Conservation (phyloP, 2,113 vertebrate species). For the Ameiurus melas region DNA sequence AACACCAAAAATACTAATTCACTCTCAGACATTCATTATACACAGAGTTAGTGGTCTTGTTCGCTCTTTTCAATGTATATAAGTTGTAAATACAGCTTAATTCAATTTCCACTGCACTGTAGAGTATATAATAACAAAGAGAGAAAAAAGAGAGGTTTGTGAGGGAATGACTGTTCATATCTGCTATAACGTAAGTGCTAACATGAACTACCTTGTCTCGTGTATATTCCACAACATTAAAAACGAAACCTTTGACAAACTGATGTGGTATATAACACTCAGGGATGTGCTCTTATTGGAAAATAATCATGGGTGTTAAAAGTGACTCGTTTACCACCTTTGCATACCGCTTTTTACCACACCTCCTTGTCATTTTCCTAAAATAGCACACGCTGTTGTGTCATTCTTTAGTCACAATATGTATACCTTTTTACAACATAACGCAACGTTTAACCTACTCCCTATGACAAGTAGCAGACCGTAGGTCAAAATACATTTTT, state of each 20-base stretch:
- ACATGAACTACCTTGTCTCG: not conserved
- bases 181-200: not conserved
- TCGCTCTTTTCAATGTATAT: not conserved
- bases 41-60: not conserved
- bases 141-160: not conserved
- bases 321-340: not conserved
- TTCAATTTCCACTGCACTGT: not conserved
- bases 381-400: not conserved
- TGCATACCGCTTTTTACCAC: no score
- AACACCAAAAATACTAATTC: not conserved
- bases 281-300: not conserved
- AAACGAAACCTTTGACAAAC: not conserved
- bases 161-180: not conserved
- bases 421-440: no score
- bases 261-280: not conserved
- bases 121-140: not conserved
- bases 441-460: not conserved
- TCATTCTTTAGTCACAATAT: not conserved
- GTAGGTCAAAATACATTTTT: not conserved
- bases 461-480: not conserved
- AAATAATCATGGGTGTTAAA: not conserved
- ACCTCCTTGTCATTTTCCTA: not conserved
- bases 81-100: not conserved
- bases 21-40: no score
- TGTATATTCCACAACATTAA: not conserved